These are phyloP conservation scores for Pangasius sanitwongsei DNA, from an alignment of 2,797 vertebrate genomes.

Conservation along the genomic window DNA sequence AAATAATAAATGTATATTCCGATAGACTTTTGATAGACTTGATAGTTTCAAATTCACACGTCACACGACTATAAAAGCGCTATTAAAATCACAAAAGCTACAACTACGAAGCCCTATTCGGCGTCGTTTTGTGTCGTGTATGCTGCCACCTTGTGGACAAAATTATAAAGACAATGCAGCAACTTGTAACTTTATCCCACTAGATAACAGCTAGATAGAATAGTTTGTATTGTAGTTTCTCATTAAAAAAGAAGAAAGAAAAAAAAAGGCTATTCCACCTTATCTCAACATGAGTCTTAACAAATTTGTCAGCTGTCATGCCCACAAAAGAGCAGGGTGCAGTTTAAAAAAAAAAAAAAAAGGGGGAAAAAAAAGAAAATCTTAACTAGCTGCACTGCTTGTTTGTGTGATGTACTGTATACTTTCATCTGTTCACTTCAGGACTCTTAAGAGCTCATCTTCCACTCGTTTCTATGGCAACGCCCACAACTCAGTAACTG, in stretches of 20 bases:
- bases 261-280: background rate
- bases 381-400: no score
- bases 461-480: background rate
- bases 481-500: background rate
- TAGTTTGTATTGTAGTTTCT: background rate
- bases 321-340: background rate
- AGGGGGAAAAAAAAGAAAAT: no score
- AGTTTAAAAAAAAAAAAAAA: background rate
- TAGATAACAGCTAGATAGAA: background rate
- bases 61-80: background rate
- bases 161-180: background rate
- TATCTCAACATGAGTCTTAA: background rate
- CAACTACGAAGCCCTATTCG: background rate
- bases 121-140: background rate
- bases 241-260: background rate
- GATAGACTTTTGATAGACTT: no score
- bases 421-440: background rate
- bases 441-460: background rate
- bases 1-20: no score
- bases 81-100: background rate
- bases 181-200: background rate
- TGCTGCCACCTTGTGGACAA: constrained; percentile 24
- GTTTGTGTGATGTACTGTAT: no score
- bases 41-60: background rate
- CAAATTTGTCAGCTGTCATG: background rate